Evolutionary conservation across 2,797 vertebrate species (phyloP), one percentile per base, ranked within the genome.

Genomic region (Oryzias sinensis): DNA sequence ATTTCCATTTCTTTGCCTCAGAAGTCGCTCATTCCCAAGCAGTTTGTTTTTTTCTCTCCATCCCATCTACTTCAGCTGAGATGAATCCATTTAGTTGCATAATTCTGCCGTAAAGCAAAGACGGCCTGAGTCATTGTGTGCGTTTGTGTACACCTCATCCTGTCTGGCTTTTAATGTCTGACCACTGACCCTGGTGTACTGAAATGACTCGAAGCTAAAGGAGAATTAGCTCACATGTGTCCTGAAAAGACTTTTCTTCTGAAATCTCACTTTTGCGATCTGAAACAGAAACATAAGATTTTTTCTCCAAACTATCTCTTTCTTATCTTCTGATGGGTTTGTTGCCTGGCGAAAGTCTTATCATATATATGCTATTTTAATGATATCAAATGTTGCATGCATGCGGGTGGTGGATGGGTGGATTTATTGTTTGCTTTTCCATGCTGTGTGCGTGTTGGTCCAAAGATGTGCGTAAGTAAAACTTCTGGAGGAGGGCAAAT

Each of bases 71-170:
- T 68, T 67, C 65, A 68, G 62, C 65, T 76, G 57, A 78, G 68
- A 84, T 76, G 72, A 85, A 86, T 81, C 83, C 85, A 87, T 89
- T 87, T 80, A 70, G 79, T 81, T 82, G 76, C 77, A 87, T 84
- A 84, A 82, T 85, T 83, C 75, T 78, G 75, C 85, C 79, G 48
- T 72, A 75, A 79, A 88, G 83, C 76, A 86, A 79, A 87, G 60
- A 74, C 49, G 68, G 68, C 68, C 74, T 80, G 66, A 49, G 63
- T 77, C 63, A 77, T 87, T 83, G 80, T 87, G 56, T n/a, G 42
- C 20, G 45, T 82, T 82, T 84, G 71, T 84, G 63, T 50, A 66
- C 65, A 70, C 68, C 68, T 81, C 74, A 71, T 29, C 58, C 71
- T 17, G 61, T 43, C 59, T 68, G 53, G 77, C 79, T 85, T 85